Evolutionary conservation across 2,113 vertebrate species (phyloP), one percentile per base, ranked within the genome.

Genomic region (Nesogale talazaci): DNA sequence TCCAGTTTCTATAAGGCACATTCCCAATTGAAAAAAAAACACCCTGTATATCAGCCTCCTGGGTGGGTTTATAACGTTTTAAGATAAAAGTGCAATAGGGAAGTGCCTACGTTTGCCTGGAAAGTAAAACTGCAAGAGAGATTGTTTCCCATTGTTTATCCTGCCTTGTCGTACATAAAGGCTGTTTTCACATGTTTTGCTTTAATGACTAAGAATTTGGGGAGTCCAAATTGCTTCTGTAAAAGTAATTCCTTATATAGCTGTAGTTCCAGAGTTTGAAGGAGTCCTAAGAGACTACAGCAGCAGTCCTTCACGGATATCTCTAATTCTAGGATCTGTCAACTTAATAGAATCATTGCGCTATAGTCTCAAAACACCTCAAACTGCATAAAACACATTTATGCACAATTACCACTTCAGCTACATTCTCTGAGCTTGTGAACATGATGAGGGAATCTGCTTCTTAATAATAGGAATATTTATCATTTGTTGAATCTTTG

Each of bases 91-190:
- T 31, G 46, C 93, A 90, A 81, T 82, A 78, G 14, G n/a, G 19
- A 65, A 82, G n/a, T 83, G 27, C 17, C 75, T 82, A 69, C 36
- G 82, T 74, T 79, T 25, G 1, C 56, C 86, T 29, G 61, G 88
- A 34, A 92, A 94, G 42, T 63, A 76, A 91, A 91, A 85, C 22
- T 78, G n/a, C n/a, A 90, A 12, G 84, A 81, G 84, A 42, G 42
- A 69, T 11, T 20, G n/a, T 63, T 52, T 10, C 19, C 16, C 42
- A 57, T 15, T 36, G 46, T n/a, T 95, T 91, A 82, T 27, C 7
- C 22, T 83, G 46, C 65, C 17, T 17, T 38, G 0, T 31, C 86
- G 83, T 42, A 46, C 67, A 89, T 86, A 86, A 86, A 61, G 57
- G 81, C 14, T 76, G 29, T 23, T 81, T 85, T 83, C 42, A 40